Evolutionary conservation across 2,113 vertebrate genomes (phyloP).

Genomic region (Ptyas mucosa): DNA sequence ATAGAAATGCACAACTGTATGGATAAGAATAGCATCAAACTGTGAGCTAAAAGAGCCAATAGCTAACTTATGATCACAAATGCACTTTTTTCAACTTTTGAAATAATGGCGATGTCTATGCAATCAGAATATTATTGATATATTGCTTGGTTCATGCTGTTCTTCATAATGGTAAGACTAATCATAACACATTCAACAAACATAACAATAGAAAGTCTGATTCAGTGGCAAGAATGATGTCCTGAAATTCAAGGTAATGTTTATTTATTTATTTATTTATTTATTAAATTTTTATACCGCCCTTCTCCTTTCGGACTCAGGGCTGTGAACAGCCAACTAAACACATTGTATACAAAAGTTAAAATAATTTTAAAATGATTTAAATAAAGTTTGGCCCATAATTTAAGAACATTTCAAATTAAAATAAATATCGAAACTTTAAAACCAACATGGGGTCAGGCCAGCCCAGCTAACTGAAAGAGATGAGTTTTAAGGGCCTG

Average conservation of each 20-base stretch:
- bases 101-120: not conserved
- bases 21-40: not conserved
- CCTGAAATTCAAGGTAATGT: not conserved
- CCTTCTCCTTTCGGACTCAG: no score
- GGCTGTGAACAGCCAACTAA: no score
- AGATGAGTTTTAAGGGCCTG: no score
- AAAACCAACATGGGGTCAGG: no score
- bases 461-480: no score
- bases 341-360: no score
- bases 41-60: not conserved
- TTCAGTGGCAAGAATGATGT: not conserved
- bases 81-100: not conserved
- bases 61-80: not conserved
- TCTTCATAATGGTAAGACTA: not conserved
- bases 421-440: no score
- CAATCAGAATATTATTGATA: not conserved
- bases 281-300: no score
- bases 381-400: no score
- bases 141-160: not conserved
- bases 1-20: not conserved
- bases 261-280: no score
- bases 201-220: not conserved
- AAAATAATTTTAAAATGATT: no score
- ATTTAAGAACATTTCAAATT: no score
- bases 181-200: not conserved